A percentile compares a stretch with the other conserved stretches of the same genome.
Evolutionary conservation across 1,140 invertebrate genomes (phyloP).

Genomic region (Hypsibius dujardini): DNA sequence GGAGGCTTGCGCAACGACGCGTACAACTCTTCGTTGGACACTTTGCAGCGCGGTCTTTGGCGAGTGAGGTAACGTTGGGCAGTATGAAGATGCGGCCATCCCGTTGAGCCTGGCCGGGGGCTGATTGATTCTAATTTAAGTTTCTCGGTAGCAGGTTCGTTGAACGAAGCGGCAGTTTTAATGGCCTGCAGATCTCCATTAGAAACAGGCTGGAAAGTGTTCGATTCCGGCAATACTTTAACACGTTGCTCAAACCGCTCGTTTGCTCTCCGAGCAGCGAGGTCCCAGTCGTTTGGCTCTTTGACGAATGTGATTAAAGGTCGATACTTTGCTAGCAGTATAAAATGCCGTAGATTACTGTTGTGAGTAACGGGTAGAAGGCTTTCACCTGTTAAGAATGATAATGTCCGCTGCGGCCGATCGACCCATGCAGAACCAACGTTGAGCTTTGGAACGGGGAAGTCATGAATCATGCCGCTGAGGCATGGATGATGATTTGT

Average conservation of each 20-base stretch:
- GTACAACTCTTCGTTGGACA: not conserved
- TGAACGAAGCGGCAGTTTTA: not conserved
- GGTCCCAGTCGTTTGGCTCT: not conserved
- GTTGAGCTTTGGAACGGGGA: not conserved
- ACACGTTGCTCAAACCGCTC: not conserved
- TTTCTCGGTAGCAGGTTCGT: not conserved
- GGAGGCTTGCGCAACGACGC: not conserved
- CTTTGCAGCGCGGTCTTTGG: constrained; percentile 2
- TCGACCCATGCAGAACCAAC: not conserved
- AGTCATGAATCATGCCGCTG: not conserved
- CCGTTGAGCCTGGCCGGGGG: not conserved
- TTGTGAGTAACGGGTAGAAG: not conserved
- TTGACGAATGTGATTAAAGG: not conserved
- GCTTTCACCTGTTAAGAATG: not conserved
- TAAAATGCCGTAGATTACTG: not conserved
- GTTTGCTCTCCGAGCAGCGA: not conserved
- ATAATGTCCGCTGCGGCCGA: not conserved
- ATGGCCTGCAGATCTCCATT: not conserved
- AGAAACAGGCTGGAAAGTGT: not conserved
- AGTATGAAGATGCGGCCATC: not conserved
- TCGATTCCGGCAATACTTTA: not conserved
- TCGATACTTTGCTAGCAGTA: not conserved
- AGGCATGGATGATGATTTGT: no score
- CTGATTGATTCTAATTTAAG: not conserved
- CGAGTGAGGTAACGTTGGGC: not conserved